Conservation (phyloP, 2,888 invertebrate genomes). For the Ectemnius lituratus region DNA sequence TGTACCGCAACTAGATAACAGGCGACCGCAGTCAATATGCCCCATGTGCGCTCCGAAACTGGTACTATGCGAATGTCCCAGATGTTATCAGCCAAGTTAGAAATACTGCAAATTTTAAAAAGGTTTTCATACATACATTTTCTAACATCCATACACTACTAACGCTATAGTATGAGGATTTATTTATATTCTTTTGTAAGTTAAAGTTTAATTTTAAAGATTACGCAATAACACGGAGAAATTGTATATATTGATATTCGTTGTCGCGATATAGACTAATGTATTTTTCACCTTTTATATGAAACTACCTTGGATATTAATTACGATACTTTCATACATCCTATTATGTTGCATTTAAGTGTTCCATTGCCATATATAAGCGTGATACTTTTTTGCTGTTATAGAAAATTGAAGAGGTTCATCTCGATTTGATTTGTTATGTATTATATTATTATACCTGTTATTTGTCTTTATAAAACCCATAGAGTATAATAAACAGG, state of each 20-base stretch:
- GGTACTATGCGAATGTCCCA: slow-evolving; percentile 24
- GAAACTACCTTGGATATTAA: too few species aligned
- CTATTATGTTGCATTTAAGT: too few species aligned
- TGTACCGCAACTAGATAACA: slow-evolving; percentile 12
- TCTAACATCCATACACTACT: too few species aligned
- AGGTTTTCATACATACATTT: slow-evolving; percentile 17
- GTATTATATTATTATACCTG: too few species aligned
- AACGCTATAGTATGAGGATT: slow-evolving; percentile 28
- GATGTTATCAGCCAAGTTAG: slow-evolving; percentile 27
- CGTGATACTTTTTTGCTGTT: too few species aligned
- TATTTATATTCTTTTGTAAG: slow-evolving; percentile 30
- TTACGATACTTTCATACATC: too few species aligned
- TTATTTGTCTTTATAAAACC: too few species aligned
- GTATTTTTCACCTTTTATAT: slow-evolving; percentile 5
- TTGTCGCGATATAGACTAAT: slow-evolving; percentile 15
- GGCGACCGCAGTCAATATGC: slow-evolving; percentile 42
- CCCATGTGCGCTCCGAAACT: slow-evolving; percentile 17
- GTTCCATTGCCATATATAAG: too few species aligned
- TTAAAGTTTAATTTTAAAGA: slow-evolving; percentile 21
- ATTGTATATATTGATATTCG: slow-evolving; percentile 44
- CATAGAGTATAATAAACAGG: too few species aligned
- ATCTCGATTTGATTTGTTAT: too few species aligned
- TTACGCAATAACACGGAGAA: slow-evolving; percentile 33
- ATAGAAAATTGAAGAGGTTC: too few species aligned
- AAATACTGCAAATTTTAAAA: slow-evolving; percentile 27